Evolutionary conservation across 2,113 vertebrate species (phyloP).

Genomic region (Phylloscopus trochiloides): DNA sequence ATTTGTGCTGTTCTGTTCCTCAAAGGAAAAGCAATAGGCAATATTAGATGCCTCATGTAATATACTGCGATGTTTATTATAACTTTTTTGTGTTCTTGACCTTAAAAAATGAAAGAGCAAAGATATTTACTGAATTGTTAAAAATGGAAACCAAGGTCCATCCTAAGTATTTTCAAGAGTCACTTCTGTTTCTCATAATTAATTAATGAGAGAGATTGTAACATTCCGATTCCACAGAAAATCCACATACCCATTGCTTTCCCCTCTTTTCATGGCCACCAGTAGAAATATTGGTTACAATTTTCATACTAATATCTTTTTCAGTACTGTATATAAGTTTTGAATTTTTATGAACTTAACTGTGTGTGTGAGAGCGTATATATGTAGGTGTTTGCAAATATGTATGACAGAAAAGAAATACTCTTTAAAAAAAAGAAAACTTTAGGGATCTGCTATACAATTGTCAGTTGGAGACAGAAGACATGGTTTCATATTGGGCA

Average conservation of each 20-base stretch:
- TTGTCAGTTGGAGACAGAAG: neutral
- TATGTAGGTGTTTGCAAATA: neutral
- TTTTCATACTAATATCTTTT: neutral
- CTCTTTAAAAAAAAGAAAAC: neutral
- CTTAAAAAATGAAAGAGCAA: neutral
- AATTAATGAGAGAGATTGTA: neutral
- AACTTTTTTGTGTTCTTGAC: neutral
- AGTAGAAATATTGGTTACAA: neutral
- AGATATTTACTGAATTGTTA: neutral
- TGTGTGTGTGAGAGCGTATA: fast-evolving
- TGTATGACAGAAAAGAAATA: neutral
- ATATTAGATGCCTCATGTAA: neutral
- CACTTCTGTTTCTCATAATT: neutral
- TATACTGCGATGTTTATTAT: neutral
- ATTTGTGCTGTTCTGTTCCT: neutral
- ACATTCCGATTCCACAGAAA: neutral
- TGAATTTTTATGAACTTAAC: neutral
- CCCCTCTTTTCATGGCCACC: neutral
- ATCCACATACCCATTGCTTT: neutral
- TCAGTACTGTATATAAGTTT: neutral
- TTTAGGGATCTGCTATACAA: neutral
- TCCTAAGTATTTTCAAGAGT: neutral
- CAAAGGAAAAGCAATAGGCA: neutral
- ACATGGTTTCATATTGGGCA: neutral
- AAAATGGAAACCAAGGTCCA: neutral